Evolutionary conservation across 2,113 vertebrate genomes (phyloP).

Genomic region (Anthoscopus minutus): DNA sequence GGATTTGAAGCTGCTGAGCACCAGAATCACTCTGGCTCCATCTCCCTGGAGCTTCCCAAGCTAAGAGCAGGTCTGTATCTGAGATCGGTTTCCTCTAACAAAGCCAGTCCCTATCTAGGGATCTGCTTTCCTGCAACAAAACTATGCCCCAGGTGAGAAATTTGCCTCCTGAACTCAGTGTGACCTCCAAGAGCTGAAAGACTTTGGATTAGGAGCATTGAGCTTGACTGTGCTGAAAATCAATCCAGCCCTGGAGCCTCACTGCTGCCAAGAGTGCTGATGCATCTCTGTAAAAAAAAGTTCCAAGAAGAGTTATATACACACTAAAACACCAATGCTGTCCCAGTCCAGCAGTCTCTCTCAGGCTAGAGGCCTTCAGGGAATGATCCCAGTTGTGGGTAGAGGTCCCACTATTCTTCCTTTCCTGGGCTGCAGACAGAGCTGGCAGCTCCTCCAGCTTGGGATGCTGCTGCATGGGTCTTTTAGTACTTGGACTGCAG

Average conservation of each 20-base stretch:
- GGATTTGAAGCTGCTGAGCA: background rate
- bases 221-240: background rate
- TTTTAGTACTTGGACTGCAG: background rate
- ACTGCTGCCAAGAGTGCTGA: background rate
- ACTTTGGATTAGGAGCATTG: background rate
- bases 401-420: background rate
- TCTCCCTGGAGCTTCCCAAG: background rate
- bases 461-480: fast-evolving
- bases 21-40: background rate
- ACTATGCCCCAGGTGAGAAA: conserved; percentile 31
- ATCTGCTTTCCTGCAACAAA: conserved; percentile 6
- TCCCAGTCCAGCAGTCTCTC: background rate
- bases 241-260: fast-evolving
- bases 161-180: background rate
- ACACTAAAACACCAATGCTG: background rate
- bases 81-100: background rate
- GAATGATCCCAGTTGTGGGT: background rate
- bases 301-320: background rate
- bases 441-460: background rate
- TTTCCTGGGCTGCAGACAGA: background rate
- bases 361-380: background rate
- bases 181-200: conserved; percentile 18
- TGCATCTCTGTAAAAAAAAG: background rate
- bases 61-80: background rate
- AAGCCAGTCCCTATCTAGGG: background rate